Conservation (phyloP, 1,140 invertebrate genomes). For the Drosophila bocqueti region DNA sequence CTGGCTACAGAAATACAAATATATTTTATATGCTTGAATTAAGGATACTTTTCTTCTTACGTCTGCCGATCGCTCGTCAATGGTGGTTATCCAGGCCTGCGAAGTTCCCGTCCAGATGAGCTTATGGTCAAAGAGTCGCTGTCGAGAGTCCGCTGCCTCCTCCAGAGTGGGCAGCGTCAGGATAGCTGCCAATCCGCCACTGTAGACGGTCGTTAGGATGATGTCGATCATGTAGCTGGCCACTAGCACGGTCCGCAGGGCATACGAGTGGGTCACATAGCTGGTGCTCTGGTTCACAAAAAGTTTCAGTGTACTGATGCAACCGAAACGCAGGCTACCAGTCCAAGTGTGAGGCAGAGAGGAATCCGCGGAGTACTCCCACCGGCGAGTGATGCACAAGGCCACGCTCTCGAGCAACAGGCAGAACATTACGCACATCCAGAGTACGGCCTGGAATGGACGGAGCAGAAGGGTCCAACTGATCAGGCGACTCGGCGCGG, state of each 20-base stretch:
- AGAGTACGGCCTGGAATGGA: constrained; percentile 67
- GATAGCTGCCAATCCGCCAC: constrained; percentile 72
- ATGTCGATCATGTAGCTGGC: constrained; percentile 78
- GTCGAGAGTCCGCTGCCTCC: constrained; percentile 75
- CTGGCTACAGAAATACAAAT: constrained; percentile 38
- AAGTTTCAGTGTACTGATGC: constrained; percentile 65
- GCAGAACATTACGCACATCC: constrained; percentile 62
- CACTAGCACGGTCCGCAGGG: constrained; percentile 63
- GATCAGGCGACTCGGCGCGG: constrained; percentile 52
- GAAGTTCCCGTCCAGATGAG: constrained; percentile 70
- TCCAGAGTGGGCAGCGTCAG: constrained; percentile 72
- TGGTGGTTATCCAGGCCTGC: constrained; percentile 55
- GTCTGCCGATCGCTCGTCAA: constrained; percentile 47
- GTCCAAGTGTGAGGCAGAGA: constrained; percentile 15
- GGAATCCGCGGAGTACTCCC: constrained; percentile 14
- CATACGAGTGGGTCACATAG: constrained; percentile 59
- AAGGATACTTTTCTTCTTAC: constrained; percentile 31
- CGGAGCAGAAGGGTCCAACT: constrained; percentile 71
- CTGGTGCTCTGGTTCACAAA: constrained; percentile 73
- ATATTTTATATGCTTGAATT: background rate
- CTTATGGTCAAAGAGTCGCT: constrained; percentile 64
- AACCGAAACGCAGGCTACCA: constrained; percentile 59
- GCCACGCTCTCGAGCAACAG: constrained; percentile 56
- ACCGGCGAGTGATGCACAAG: constrained; percentile 47
- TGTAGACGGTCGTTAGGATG: constrained; percentile 75